Conservation (phyloP, 2,797 vertebrate species). For the Malurus splendens region DNA sequence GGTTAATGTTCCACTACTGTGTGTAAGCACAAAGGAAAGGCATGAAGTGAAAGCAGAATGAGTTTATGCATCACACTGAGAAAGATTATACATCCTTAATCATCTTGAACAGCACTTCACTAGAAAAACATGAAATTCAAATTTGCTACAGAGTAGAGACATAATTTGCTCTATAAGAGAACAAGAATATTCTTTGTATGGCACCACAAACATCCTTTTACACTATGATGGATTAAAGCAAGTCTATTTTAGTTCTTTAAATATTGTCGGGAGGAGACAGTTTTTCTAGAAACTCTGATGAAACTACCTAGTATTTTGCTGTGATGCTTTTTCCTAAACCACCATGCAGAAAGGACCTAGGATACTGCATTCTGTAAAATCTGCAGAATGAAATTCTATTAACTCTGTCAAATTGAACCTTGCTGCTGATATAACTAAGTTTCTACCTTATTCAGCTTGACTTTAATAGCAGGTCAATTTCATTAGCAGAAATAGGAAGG, state of each 20-base stretch:
- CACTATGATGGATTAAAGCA: background rate
- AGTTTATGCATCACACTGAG: background rate
- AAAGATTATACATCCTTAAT: conserved; percentile 14
- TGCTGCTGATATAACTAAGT: background rate
- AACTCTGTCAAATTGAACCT: conserved; percentile 4
- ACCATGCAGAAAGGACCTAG: background rate
- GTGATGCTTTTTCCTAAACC: background rate
- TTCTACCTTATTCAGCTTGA: background rate
- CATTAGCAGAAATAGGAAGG: background rate
- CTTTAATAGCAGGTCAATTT: conserved; percentile 13
- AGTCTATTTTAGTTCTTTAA: background rate
- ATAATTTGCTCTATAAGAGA: background rate
- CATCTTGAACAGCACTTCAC: conserved; percentile 18
- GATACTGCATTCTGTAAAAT: background rate
- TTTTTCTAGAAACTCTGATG: background rate
- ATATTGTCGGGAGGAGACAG: background rate
- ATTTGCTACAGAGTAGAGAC: background rate
- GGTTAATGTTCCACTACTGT: background rate
- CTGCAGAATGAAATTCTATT: conserved; percentile 9
- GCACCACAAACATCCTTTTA: background rate
- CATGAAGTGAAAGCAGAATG: conserved; percentile 29
- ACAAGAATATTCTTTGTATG: background rate
- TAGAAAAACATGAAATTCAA: conserved; percentile 29
- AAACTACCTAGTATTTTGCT: background rate
- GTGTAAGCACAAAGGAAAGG: background rate